Conservation (phyloP, 2,797 vertebrate genomes). For the Halcyon chelicuti region DNA sequence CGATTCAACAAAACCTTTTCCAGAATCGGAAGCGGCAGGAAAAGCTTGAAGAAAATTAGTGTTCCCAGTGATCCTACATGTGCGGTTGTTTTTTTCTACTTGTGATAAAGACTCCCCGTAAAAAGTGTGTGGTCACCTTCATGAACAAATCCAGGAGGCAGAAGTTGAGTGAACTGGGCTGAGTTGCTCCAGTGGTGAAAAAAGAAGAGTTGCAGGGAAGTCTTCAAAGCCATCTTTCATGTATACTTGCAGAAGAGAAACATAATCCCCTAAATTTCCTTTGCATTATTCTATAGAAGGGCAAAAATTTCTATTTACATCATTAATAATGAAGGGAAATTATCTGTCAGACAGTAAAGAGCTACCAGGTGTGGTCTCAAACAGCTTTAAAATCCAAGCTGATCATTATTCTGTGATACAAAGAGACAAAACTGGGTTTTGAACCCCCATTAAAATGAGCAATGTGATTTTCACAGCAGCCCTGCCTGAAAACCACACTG, state of each 20-base stretch:
- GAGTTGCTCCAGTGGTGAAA: neutral
- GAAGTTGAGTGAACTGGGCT: neutral
- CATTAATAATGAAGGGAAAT: neutral
- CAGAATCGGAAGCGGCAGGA: neutral
- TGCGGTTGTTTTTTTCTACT: neutral
- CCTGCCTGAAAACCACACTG: neutral
- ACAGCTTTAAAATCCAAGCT: neutral
- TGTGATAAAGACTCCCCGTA: neutral
- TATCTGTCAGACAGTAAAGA: neutral
- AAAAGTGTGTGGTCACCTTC: neutral
- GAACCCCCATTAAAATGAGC: neutral
- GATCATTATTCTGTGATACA: neutral
- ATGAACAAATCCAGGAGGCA: neutral
- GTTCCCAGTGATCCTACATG: neutral
- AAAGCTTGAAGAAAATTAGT: neutral
- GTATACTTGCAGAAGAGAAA: neutral
- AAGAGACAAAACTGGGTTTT: neutral
- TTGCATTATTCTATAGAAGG: neutral
- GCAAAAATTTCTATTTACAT: neutral
- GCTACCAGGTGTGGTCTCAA: neutral
- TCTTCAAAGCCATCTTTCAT: neutral
- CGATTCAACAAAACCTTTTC: neutral
- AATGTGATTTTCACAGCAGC: neutral
- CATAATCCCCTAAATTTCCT: neutral
- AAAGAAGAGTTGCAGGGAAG: neutral